A percentile compares a stretch with the other conserved stretches of the same genome.
phyloP scores from a whole-genome alignment of 1,140 invertebrate species.

The Neotoxoptera formosana region DNA sequence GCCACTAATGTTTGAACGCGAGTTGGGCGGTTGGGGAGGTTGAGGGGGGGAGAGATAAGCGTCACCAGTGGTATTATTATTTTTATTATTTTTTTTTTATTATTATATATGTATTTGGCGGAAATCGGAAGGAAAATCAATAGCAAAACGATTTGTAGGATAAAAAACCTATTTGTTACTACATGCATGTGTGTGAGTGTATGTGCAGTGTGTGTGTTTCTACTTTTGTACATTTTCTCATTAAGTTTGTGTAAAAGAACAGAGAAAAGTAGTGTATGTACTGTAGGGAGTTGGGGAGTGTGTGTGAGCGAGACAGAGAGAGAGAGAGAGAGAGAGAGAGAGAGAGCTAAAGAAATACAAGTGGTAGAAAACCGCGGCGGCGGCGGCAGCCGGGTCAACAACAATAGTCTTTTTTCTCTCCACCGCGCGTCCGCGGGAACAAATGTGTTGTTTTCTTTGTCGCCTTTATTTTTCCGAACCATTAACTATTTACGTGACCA shows the following conservation, averaged over 20 bases:
- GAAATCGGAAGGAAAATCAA: conserved; percentile 51
- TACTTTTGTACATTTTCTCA: conserved; percentile 45
- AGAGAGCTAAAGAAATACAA: not conserved
- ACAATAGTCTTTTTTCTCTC: conserved; percentile 23
- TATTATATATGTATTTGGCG: conserved; percentile 19
- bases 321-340: not conserved
- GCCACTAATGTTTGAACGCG: not conserved
- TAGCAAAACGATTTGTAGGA: conserved; percentile 52
- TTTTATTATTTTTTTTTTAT: not conserved
- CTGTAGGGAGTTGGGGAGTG: not conserved
- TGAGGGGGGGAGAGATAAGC: not conserved
- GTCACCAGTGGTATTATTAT: not conserved
- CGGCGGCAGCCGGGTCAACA: conserved; percentile 47
- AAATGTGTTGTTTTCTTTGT: conserved; percentile 58
- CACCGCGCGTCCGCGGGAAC: not conserved
- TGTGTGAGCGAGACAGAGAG: not conserved
- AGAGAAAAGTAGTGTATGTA: not conserved
- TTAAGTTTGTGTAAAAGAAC: conserved; percentile 32
- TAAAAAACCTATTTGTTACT: conserved; percentile 53
- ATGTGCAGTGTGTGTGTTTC: not conserved
- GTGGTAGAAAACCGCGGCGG: conserved; percentile 38
- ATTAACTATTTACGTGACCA: conserved; percentile 58
- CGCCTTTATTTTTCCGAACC: conserved; percentile 58
- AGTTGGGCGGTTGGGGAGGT: no score
- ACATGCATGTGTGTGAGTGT: not conserved